Evolutionary conservation across 1,140 invertebrate genomes (phyloP).

Genomic region (Rhyacophila brunnea): DNA sequence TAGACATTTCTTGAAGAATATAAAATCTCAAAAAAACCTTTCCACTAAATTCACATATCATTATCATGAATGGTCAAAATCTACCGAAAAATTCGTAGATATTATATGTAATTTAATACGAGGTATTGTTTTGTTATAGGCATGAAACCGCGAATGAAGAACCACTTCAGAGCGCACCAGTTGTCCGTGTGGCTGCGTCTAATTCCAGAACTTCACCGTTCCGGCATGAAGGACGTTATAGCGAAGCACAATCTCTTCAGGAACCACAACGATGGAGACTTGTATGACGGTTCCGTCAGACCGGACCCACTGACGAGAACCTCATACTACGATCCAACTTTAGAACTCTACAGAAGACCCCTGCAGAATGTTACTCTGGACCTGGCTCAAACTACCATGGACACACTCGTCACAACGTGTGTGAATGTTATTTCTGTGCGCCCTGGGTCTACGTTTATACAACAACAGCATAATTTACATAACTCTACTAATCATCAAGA

Average conservation of each 20-base stretch:
- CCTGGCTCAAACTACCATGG: conserved; percentile 56
- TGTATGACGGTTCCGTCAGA: conserved; percentile 79
- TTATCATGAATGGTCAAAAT: too few species aligned
- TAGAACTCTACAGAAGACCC: conserved; percentile 58
- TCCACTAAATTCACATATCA: too few species aligned
- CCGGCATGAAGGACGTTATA: conserved; percentile 84
- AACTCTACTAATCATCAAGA: conserved; percentile 43
- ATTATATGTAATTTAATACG: too few species aligned
- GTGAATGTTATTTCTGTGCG: conserved; percentile 57
- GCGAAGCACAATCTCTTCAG: conserved; percentile 80
- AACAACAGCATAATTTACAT: conserved; percentile 42
- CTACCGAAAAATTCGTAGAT: too few species aligned
- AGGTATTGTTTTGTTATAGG: conserved; percentile 59
- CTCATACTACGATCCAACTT: conserved; percentile 54
- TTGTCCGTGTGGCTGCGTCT: conserved; percentile 91
- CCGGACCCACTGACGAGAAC: conserved; percentile 71
- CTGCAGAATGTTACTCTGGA: conserved; percentile 56
- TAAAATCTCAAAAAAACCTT: too few species aligned
- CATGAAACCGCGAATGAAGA: conserved; percentile 86
- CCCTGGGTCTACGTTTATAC: conserved; percentile 49
- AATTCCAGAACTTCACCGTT: conserved; percentile 87
- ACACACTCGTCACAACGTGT: conserved; percentile 59
- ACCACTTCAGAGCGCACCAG: conserved; percentile 92
- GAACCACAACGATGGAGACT: conserved; percentile 75
- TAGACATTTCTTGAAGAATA: too few species aligned